These are phyloP conservation scores for Pampusana beccarii DNA, from an alignment of 2,113 vertebrate species.

Conservation along the genomic window DNA sequence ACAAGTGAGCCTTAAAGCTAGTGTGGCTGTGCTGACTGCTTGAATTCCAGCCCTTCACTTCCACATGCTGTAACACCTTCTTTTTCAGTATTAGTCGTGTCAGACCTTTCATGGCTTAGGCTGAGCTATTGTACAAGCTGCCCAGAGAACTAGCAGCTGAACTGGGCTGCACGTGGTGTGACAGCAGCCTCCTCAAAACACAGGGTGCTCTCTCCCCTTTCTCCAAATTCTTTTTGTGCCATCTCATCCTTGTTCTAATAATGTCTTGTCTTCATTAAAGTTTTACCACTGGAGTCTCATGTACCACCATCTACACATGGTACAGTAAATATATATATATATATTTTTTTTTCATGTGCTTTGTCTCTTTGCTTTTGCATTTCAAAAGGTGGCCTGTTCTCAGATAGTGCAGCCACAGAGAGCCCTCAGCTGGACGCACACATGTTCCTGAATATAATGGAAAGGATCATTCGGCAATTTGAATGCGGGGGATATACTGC, in stretches of 20 bases:
- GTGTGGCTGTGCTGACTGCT: background rate
- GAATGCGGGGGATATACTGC: too few relatives aligned
- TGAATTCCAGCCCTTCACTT: background rate
- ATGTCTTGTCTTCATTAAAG: background rate
- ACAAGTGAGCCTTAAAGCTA: background rate
- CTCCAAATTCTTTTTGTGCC: background rate
- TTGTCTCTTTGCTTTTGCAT: background rate
- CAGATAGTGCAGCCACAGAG: background rate
- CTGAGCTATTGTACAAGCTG: background rate
- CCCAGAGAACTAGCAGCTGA: background rate
- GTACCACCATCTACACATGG: background rate
- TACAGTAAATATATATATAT: too few relatives aligned
- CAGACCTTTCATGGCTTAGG: background rate
- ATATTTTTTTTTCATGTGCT: background rate
- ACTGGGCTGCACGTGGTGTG: background rate
- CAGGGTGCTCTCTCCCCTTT: fast-evolving
- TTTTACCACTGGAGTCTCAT: background rate
- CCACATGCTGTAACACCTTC: background rate
- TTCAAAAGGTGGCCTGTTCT: background rate
- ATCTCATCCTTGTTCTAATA: background rate
- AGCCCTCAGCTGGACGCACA: background rate
- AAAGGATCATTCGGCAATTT: background rate
- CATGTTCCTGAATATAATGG: fast-evolving
- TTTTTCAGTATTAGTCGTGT: background rate
- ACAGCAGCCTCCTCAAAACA: background rate